phyloP scores from a whole-genome alignment of 2,888 invertebrate species.

The Pterobdella sp. region DNA sequence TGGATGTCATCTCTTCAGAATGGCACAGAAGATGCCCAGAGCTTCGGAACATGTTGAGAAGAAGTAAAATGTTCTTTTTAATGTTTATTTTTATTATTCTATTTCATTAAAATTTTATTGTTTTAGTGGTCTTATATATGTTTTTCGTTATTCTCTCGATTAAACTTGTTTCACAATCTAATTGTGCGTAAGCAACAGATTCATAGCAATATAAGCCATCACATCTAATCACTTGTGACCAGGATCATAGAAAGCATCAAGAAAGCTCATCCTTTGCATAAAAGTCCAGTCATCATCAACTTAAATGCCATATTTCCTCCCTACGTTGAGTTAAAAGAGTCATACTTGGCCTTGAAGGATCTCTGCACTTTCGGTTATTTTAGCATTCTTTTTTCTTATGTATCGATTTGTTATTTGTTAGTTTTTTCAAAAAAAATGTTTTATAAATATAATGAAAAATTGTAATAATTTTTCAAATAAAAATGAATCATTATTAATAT shows the following conservation, averaged over 20 bases:
- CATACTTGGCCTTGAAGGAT: constrained; percentile 65
- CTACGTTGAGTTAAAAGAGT: constrained; percentile 59
- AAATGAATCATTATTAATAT: no score
- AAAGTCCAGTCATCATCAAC: constrained; percentile 16
- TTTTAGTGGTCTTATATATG: not conserved
- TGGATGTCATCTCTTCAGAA: constrained; percentile 23
- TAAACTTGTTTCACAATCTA: not conserved
- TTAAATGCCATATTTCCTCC: constrained; percentile 55
- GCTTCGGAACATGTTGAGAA: constrained; percentile 13
- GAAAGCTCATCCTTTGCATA: constrained; percentile 12
- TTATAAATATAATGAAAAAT: no score
- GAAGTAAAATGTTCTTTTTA: constrained; percentile 1
- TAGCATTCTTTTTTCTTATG: not conserved
- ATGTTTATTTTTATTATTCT: not conserved
- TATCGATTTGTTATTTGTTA: not conserved
- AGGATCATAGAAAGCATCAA: constrained; percentile 19
- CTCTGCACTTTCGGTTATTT: constrained; percentile 67
- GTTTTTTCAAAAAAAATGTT: no score
- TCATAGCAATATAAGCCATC: no score
- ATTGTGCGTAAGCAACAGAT: no score
- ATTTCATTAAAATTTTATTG: not conserved
- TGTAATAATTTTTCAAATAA: no score
- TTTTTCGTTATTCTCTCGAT: not conserved
- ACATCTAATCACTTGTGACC: no score
- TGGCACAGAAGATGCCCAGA: constrained; percentile 21